These are phyloP conservation scores for Pogoniulus pusillus DNA, from an alignment of 2,797 vertebrate genomes.

Conservation along the genomic window DNA sequence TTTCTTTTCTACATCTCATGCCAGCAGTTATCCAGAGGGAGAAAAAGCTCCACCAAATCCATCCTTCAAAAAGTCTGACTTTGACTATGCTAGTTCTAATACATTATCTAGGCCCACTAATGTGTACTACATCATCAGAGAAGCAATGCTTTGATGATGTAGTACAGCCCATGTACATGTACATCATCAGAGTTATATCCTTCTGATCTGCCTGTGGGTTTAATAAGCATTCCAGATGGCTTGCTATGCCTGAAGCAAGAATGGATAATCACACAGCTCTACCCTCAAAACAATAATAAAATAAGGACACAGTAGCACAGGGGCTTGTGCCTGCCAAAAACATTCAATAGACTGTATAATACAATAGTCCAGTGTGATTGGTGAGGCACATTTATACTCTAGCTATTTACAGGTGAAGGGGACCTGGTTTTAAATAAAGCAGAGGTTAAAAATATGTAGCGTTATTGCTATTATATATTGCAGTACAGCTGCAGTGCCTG, in stretches of 20 bases:
- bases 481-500: background rate
- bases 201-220: slow-evolving; percentile 75
- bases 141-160: slow-evolving; percentile 74
- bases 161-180: slow-evolving; percentile 67
- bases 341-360: slow-evolving; percentile 69
- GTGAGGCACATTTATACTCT: slow-evolving; percentile 68
- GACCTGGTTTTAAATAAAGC: slow-evolving; percentile 68
- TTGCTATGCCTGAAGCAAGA: slow-evolving; percentile 79
- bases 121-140: slow-evolving; percentile 72
- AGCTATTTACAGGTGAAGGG: slow-evolving; percentile 70
- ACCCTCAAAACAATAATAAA: slow-evolving; percentile 80
- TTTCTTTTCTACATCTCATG: slow-evolving; percentile 69
- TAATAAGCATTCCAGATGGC: slow-evolving; percentile 83
- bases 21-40: slow-evolving; percentile 75
- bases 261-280: slow-evolving; percentile 79
- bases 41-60: slow-evolving; percentile 38
- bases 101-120: slow-evolving; percentile 74
- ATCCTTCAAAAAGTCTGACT: slow-evolving; percentile 69
- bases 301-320: slow-evolving; percentile 76
- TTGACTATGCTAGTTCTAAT: slow-evolving; percentile 71
- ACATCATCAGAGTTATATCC: slow-evolving; percentile 74
- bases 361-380: slow-evolving; percentile 74
- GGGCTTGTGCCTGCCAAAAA: slow-evolving; percentile 75
- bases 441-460: background rate
- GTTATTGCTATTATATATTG: slow-evolving; percentile 9